phyloP scores from a whole-genome alignment of 2,113 vertebrate species.

The Chamaetylas fuelleborni region DNA sequence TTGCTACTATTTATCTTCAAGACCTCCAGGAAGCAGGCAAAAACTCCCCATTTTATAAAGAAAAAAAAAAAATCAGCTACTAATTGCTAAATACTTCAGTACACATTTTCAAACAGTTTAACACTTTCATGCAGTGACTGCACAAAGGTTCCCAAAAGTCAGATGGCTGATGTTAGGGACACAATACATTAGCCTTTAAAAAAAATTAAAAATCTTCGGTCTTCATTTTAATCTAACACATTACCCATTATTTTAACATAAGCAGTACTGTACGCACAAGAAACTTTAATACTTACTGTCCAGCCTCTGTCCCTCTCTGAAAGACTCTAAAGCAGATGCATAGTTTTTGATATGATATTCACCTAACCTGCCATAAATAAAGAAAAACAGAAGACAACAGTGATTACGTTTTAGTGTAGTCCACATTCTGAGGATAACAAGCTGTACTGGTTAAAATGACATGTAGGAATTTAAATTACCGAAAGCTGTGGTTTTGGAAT shows the following conservation, averaged over 20 bases:
- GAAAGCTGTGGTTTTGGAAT: neutral
- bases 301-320: slow-evolving; percentile 85
- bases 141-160: neutral
- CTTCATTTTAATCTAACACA: neutral
- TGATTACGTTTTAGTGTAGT: neutral
- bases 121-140: neutral
- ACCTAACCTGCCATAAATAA: slow-evolving; percentile 80
- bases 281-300: slow-evolving; percentile 81
- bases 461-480: neutral
- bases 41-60: neutral
- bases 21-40: neutral
- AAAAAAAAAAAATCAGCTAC: neutral
- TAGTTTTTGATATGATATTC: slow-evolving; percentile 91
- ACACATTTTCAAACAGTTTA: neutral
- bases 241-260: neutral
- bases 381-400: slow-evolving; percentile 7
- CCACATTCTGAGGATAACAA: neutral
- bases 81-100: neutral
- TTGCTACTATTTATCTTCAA: neutral
- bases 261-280: neutral
- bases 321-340: slow-evolving; percentile 82
- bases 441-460: neutral
- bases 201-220: neutral
- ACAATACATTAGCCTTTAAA: neutral
- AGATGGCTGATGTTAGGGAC: neutral